These are phyloP conservation scores for Rhadinocentrus ornatus DNA, from an alignment of 2,797 vertebrate species.

Conservation along the genomic window DNA sequence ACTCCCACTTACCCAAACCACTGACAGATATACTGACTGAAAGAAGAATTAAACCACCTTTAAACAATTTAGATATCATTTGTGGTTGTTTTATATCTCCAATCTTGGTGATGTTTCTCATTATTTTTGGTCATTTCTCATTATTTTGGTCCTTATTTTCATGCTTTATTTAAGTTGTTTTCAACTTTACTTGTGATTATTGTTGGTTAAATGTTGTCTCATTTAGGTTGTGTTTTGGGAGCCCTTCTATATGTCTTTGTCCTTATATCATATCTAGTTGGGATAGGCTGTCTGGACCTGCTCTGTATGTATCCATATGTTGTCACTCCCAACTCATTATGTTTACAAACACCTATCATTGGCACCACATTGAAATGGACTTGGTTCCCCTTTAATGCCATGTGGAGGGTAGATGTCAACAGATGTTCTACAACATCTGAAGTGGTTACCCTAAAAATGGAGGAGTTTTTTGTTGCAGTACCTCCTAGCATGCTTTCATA, in stretches of 20 bases:
- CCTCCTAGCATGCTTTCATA: too few species aligned
- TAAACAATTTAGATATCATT: background rate
- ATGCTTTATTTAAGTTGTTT: background rate
- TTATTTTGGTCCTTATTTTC: background rate
- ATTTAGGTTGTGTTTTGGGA: background rate
- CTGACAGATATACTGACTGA: background rate
- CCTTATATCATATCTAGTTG: background rate
- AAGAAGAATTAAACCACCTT: background rate
- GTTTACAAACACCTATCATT: too few species aligned
- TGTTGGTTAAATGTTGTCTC: background rate
- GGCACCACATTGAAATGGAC: too few species aligned
- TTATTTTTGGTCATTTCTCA: background rate
- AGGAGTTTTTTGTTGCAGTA: too few species aligned
- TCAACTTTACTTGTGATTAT: background rate
- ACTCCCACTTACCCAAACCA: background rate
- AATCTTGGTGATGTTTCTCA: background rate
- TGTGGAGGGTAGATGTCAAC: too few species aligned
- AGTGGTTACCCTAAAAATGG: too few species aligned
- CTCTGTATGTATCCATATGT: too few species aligned
- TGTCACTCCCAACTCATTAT: too few species aligned
- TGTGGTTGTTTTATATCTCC: background rate
- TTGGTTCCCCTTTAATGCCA: too few species aligned
- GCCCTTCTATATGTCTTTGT: background rate
- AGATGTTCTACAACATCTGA: too few species aligned
- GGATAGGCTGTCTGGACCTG: too few species aligned